Base-by-base conservation (phyloP, 2,797 vertebrate genomes). In the Buphagus erythrorhynchus region DNA sequence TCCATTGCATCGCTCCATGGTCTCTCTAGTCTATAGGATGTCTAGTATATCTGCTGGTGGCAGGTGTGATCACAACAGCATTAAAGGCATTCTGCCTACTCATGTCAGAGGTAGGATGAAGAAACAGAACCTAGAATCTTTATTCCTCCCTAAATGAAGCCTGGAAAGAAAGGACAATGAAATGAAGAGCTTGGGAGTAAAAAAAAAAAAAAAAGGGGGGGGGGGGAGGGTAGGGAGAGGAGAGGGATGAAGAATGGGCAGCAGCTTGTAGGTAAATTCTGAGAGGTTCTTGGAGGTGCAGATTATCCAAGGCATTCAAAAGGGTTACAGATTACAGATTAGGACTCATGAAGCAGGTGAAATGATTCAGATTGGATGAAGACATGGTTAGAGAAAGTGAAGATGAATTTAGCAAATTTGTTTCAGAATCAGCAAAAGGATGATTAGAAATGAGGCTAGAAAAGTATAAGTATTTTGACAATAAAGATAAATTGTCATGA, bases 191-290 rank as follows among this genome's bases (percentile, higher is more conserved):
- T 16, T 49, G 11, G 5, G 7, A 87, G 16, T 45, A 0, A 22
- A 71, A 66, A 67, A 83, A 21, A 6, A 6, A 2, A 52, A 84
- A n/a, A 54, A 54, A 13, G n/a, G 31, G n/a, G 9, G 20, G 20
- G 7, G 3, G 4, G 3, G 11, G 4, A n/a, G 3, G 6, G 2
- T 10, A 12, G 9, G 2, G 6, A 13, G 6, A 45, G 10, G 6
- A 11, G 4, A 29, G 9, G 16, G 35, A 29, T 16, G 17, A 49
- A 62, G 18, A 36, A 35, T 0, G 0, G 24, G n/a, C 7, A 33
- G 36, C 0, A 0, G 49, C 40, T 48, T 42, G 12, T 22, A 46
- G 19, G 19, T 58, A 77, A 57, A 73, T 76, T 90, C 31, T n/a
- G 36, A 67, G 48, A 86, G 5, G 8, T 69, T 87, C 18, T 59